These are phyloP conservation scores for Xiphorhynchus elegans DNA, from an alignment of 2,113 vertebrate genomes.

Conservation along the genomic window DNA sequence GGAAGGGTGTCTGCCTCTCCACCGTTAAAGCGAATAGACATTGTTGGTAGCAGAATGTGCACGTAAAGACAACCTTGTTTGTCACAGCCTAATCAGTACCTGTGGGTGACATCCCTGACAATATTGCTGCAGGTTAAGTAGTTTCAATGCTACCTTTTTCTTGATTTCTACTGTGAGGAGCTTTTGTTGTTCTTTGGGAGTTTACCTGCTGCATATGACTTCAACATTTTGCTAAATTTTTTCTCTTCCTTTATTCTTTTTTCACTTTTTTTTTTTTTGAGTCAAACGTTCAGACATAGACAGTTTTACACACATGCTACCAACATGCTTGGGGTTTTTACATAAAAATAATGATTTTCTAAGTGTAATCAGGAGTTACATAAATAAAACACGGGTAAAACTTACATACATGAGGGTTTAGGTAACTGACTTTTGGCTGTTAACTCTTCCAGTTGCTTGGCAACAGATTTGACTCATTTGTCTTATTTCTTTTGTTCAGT, in stretches of 20 bases:
- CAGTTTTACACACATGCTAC: not conserved
- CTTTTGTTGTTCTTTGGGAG: not conserved
- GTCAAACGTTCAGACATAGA: not conserved
- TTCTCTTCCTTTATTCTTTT: not conserved
- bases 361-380: not conserved
- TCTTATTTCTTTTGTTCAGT: not conserved
- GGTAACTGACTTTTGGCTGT: not conserved
- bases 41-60: slow-evolving; percentile 21
- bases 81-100: slow-evolving; percentile 18
- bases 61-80: slow-evolving; percentile 31
- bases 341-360: not conserved
- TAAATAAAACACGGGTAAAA: not conserved
- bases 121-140: slow-evolving; percentile 45
- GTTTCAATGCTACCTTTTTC: not conserved
- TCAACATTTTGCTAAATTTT: not conserved
- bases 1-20: not conserved
- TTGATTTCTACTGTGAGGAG: not conserved
- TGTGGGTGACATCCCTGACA: slow-evolving; percentile 20
- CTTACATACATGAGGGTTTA: accelerated
- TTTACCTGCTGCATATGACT: not conserved
- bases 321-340: accelerated
- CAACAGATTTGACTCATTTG: not conserved
- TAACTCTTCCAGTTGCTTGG: not conserved
- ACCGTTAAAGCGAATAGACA: not conserved
- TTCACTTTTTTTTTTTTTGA: not conserved